A percentile compares a stretch with the other conserved stretches of the same genome.
Evolutionary conservation across 2,113 vertebrate genomes (phyloP).

Genomic region (Menura novaehollandiae): DNA sequence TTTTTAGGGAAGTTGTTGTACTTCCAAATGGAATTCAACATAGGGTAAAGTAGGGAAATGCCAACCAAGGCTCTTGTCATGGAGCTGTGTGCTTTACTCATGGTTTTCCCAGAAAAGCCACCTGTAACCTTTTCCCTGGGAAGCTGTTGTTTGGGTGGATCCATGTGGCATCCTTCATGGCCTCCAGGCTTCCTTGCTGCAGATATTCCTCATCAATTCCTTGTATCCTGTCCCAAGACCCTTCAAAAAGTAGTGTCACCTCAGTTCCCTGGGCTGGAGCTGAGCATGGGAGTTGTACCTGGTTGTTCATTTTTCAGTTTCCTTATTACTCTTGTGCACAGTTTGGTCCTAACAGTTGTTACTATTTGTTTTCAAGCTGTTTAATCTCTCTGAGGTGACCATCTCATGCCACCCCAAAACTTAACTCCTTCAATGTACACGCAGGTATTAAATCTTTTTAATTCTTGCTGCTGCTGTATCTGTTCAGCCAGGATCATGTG

Average conservation of each 20-base stretch:
- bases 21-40: neutral
- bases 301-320: neutral
- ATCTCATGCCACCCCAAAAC: neutral
- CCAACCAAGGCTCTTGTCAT: neutral
- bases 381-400: neutral
- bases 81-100: neutral
- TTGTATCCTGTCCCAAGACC: neutral
- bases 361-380: neutral
- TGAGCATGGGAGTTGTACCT: neutral
- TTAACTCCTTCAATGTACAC: neutral
- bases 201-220: neutral
- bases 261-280: neutral
- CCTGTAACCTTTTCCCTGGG: neutral
- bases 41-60: accelerated
- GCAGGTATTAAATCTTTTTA: neutral
- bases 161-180: neutral
- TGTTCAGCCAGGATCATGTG: neutral
- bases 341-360: neutral
- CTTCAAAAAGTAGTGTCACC: neutral
- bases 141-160: neutral
- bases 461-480: neutral
- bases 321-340: neutral
- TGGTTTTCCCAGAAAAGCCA: neutral
- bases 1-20: neutral
- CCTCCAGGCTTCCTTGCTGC: neutral